Percentiles rank a stretch among this genome's conserved stretches.
phyloP scores from a whole-genome alignment of 2,797 vertebrate genomes.

The Todus mexicanus region DNA sequence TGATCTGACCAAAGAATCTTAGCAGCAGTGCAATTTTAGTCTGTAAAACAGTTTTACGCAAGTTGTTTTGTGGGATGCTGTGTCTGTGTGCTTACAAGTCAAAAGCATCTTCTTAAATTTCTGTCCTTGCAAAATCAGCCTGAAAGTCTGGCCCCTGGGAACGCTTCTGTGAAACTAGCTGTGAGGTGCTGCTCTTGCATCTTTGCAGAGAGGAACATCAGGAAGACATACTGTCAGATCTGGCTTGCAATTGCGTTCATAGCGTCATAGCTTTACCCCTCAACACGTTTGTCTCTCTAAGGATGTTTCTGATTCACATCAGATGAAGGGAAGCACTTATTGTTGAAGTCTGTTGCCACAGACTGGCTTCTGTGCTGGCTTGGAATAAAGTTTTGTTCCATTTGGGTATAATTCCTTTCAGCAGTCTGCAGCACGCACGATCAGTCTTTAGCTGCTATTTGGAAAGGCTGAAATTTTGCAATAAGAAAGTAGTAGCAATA shows the following conservation, averaged over 20 bases:
- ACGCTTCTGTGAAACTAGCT: neutral
- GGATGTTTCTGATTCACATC: neutral
- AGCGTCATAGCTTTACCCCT: neutral
- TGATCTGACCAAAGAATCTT: neutral
- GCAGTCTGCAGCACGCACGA: neutral
- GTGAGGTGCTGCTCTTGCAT: neutral
- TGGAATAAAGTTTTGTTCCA: neutral
- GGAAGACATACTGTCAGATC: neutral
- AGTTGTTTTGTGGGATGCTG: fast-evolving
- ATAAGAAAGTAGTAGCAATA: neutral
- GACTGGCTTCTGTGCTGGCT: neutral
- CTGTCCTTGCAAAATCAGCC: neutral
- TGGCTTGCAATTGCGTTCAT: neutral
- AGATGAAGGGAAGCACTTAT: neutral
- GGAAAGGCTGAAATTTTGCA: neutral
- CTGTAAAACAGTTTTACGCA: neutral
- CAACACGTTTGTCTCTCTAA: neutral
- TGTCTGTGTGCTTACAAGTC: neutral
- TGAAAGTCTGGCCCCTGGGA: neutral
- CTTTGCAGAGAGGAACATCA: neutral
- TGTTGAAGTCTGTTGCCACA: neutral
- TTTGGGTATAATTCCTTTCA: neutral
- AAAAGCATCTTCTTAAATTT: neutral
- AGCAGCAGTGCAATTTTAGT: neutral
- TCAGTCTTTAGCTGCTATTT: neutral